Conservation (phyloP, 2,113 vertebrate genomes). For the Lagopus muta region DNA sequence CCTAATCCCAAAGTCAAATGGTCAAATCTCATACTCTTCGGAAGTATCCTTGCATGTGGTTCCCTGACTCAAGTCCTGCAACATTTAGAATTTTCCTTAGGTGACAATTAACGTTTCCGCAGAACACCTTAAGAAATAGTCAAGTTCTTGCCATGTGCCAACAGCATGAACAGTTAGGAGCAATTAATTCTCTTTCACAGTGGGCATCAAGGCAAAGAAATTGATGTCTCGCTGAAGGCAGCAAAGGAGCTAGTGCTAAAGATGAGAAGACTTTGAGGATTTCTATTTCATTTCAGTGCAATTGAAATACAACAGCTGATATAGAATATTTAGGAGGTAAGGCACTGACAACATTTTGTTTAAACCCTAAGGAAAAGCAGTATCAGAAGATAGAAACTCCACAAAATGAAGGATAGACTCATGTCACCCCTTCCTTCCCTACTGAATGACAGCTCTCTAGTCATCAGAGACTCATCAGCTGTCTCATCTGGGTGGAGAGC, state of each 20-base stretch:
- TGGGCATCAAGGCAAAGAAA: neutral
- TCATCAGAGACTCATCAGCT: neutral
- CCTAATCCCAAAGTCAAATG: neutral
- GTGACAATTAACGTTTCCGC: neutral
- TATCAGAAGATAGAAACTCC: neutral
- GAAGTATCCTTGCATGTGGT: neutral
- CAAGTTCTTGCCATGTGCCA: neutral
- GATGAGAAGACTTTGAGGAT: neutral
- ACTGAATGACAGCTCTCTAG: neutral
- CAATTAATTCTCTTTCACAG: neutral
- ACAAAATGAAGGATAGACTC: neutral
- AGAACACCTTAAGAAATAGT: neutral
- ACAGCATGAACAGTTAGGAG: neutral
- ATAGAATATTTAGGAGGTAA: neutral
- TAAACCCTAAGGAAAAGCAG: neutral
- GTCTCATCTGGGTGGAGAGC: neutral
- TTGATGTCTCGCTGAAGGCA: neutral
- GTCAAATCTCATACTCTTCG: conserved; percentile 7
- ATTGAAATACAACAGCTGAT: neutral
- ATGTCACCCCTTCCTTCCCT: neutral
- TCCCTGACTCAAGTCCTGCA: neutral
- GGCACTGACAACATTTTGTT: neutral
- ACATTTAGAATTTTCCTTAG: neutral
- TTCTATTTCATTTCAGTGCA: neutral
- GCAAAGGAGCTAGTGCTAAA: neutral